A percentile compares a stretch with the other conserved stretches of the same genome.
These are phyloP conservation scores for Petroica traversi DNA, from an alignment of 2,113 vertebrate genomes.

Conservation along the genomic window DNA sequence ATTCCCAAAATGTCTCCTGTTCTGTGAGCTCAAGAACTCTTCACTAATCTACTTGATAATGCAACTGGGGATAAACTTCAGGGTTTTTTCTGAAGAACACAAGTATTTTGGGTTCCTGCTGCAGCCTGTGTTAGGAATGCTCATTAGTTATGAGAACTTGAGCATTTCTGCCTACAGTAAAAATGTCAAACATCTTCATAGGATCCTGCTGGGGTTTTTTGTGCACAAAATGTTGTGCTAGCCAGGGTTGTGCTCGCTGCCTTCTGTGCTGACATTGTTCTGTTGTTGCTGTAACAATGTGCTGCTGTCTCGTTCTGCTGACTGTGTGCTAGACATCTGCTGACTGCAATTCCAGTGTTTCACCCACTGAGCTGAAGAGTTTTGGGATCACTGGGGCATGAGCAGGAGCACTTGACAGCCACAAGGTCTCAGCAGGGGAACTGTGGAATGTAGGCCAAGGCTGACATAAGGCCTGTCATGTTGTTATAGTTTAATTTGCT, in stretches of 20 bases:
- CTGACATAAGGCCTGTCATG: background rate
- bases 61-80: background rate
- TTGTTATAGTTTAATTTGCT: background rate
- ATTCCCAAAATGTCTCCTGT: background rate
- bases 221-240: background rate
- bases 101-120: background rate
- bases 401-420: conserved; percentile 49
- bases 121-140: background rate
- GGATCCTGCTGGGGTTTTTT: background rate
- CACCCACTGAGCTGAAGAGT: conserved; percentile 26
- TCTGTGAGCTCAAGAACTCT: background rate
- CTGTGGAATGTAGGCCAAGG: background rate
- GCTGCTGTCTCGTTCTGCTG: background rate
- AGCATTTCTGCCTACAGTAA: background rate
- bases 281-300: background rate
- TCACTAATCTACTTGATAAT: background rate
- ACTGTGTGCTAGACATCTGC: conserved; percentile 51
- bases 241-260: background rate
- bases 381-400: conserved; percentile 46
- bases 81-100: fast-evolving
- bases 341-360: background rate
- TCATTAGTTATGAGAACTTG: background rate
- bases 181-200: background rate
- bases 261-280: background rate
- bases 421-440: conserved; percentile 2